Evolutionary conservation across 2,888 invertebrate species (phyloP).

Genomic region (Liposcelis brunnea): DNA sequence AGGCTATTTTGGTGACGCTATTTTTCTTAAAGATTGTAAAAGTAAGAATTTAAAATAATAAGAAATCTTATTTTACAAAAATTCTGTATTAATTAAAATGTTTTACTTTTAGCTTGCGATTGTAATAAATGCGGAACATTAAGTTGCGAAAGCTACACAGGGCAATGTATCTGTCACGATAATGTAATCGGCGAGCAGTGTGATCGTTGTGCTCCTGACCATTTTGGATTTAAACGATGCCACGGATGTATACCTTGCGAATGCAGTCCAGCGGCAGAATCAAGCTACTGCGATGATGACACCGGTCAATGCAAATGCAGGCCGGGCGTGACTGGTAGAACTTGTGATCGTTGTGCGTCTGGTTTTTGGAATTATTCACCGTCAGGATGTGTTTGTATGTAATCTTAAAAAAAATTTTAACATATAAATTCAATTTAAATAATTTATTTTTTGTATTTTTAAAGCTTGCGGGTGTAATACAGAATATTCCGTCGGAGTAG

Average conservation of each 20-base stretch:
- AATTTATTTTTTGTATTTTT: conserved; percentile 14
- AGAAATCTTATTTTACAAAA: conserved; percentile 66
- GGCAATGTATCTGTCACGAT: conserved; percentile 69
- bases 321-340: conserved; percentile 63
- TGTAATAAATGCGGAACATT: conserved; percentile 77
- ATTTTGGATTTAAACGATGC: conserved; percentile 68
- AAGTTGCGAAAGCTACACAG: conserved; percentile 64
- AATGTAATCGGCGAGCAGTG: conserved; percentile 82
- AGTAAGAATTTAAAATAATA: too few relatives aligned
- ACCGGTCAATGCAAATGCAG: conserved; percentile 72
- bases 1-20: conserved; percentile 88
- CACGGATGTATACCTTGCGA: conserved; percentile 72
- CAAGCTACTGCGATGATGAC: conserved; percentile 65
- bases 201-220: conserved; percentile 63
- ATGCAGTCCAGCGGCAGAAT: conserved; percentile 67
- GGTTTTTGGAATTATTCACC: conserved; percentile 82
- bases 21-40: too few relatives aligned
- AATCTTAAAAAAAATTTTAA: not conserved
- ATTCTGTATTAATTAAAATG: not conserved
- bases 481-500: conserved; percentile 78
- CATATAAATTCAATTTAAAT: not conserved
- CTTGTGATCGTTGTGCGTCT: conserved; percentile 75
- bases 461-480: conserved; percentile 85
- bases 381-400: conserved; percentile 64
- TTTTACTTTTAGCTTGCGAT: conserved; percentile 43